Evolutionary conservation across 2,888 invertebrate species (phyloP), one percentile per base, ranked within the genome.

Genomic region (Acronicta aceris): DNA sequence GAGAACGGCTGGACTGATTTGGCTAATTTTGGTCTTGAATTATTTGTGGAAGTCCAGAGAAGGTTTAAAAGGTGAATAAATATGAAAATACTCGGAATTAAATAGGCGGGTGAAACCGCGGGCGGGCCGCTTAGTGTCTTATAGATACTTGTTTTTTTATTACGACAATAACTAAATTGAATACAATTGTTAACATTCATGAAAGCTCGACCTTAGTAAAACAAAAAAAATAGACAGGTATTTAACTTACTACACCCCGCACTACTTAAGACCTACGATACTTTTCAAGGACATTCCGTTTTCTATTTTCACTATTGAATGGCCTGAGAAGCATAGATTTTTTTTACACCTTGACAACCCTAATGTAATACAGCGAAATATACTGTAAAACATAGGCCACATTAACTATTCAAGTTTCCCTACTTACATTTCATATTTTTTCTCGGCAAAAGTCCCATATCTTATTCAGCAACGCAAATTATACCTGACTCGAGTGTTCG

Each of bases 401-500:
- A 48, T 65, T 51, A 61, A 58, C 45, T 50, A 70, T 70, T 59
- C 66, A 75, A 49, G 27, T 48, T 59, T 54, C 36, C 9, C 17
- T 27, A 55, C 50, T 45, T 12, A n/a, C 38, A n/a, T 50, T 53
- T 49, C 38, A 1, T 21, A 16, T 41, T 47, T 30, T 58, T 63
- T 49, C 13, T 25, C 38, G 10, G 68, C 30, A 58, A 58, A 58
- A 59, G 43, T 48, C 17, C 40, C 56, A 65, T 59, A 41, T 69
- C 71, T 72, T 63, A 76, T 80, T 80, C 74, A 79, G 61, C 41
- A 33, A 57, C 60, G 62, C 65, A 81, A 83, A 84, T 84, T 83
- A 78, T 65, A 72, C 71, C 51, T 48, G 42, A 30, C 38, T 59
- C 64, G 62, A 67, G 69, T 58, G 59, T 68, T 64, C 54, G 42